These are phyloP conservation scores for Ormyrus labotus DNA, from an alignment of 2,888 invertebrate species.

Conservation along the genomic window DNA sequence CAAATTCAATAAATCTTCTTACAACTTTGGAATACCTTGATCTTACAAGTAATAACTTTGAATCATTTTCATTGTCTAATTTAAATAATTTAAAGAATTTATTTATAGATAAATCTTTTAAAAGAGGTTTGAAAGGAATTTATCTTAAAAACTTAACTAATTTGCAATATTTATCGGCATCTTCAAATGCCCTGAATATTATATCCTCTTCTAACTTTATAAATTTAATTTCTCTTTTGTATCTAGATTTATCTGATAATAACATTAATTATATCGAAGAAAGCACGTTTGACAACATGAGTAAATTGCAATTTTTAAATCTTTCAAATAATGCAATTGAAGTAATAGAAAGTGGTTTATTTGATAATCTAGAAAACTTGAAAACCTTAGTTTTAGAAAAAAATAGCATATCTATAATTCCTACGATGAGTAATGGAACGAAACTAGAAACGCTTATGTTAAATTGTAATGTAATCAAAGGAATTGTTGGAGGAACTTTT, in stretches of 20 bases:
- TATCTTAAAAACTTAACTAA: constrained; percentile 24
- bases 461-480: constrained; percentile 40
- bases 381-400: constrained; percentile 30
- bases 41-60: constrained; percentile 18
- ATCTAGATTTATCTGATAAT: constrained; percentile 45
- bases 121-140: not conserved
- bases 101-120: too few relatives aligned
- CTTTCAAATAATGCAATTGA: constrained; percentile 32
- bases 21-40: constrained; percentile 32
- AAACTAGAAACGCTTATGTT: constrained; percentile 21
- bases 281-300: constrained; percentile 25
- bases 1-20: constrained; percentile 35
- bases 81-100: constrained; percentile 14
- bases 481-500: constrained; percentile 13
- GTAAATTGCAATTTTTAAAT: constrained; percentile 40
- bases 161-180: constrained; percentile 30
- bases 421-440: not conserved
- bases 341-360: not conserved
- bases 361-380: constrained; percentile 18
- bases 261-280: constrained; percentile 1
- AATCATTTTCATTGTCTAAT: not conserved
- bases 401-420: constrained; percentile 19
- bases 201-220: constrained; percentile 10
- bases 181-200: constrained; percentile 14
- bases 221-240: constrained; percentile 19